Evolutionary conservation across 2,888 invertebrate species (phyloP).

Genomic region (Belgica antarctica): DNA sequence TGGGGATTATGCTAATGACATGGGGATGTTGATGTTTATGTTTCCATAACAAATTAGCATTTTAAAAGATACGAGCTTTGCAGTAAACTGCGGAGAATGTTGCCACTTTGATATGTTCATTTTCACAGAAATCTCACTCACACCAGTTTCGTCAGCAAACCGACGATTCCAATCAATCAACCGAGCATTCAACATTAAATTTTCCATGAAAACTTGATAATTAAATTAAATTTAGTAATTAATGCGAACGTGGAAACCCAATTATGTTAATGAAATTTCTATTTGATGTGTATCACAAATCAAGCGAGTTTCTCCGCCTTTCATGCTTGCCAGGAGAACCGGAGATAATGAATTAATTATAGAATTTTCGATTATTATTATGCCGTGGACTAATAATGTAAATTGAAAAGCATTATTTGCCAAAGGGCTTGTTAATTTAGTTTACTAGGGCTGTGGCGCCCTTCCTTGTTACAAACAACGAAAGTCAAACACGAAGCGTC

Average conservation of each 20-base stretch:
- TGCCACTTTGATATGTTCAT: background rate
- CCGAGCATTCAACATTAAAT: conserved; percentile 31
- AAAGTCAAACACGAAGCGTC: background rate
- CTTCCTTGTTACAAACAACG: conserved; percentile 16
- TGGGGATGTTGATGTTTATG: conserved; percentile 38
- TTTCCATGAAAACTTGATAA: conserved; percentile 35
- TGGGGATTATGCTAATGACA: conserved; percentile 40
- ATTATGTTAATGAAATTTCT: conserved; percentile 41
- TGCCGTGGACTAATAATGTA: too few species aligned
- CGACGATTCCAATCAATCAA: conserved; percentile 40
- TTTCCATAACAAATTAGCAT: conserved; percentile 33
- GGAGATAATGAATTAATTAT: conserved; percentile 34
- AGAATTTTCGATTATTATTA: conserved; percentile 41
- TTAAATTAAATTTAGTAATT: conserved; percentile 43
- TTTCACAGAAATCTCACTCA: background rate
- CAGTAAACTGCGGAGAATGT: too few species aligned
- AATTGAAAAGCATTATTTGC: background rate
- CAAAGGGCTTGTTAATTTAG: background rate
- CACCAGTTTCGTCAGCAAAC: background rate
- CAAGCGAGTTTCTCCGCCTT: conserved; percentile 11
- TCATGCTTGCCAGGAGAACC: background rate
- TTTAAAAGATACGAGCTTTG: background rate
- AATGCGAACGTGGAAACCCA: conserved; percentile 40
- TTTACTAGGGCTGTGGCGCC: too few species aligned
- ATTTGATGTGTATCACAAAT: conserved; percentile 37